Conservation (phyloP, 2,888 invertebrate species). For the Andrena flavipes region DNA sequence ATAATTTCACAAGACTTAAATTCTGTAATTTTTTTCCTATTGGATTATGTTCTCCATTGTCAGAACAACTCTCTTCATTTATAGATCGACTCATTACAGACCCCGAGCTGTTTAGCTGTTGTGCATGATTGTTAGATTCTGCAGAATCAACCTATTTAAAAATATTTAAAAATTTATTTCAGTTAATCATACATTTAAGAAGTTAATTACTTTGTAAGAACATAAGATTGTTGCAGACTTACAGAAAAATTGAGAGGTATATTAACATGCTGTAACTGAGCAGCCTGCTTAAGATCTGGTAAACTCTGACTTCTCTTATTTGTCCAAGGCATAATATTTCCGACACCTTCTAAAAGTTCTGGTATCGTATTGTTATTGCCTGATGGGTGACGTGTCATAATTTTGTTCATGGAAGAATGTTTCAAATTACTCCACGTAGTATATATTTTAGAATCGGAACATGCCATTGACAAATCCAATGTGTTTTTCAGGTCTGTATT, state of each 20-base stretch:
- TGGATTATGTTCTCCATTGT: conserved; percentile 78
- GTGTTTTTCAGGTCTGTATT: conserved; percentile 79
- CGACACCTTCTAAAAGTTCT: conserved; percentile 78
- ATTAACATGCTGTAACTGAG: conserved; percentile 74
- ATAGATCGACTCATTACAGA: conserved; percentile 81
- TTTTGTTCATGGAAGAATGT: conserved; percentile 87
- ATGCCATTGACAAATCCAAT: conserved; percentile 92
- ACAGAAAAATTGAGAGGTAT: conserved; percentile 89
- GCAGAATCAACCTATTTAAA: conserved; percentile 80
- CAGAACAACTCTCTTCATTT: conserved; percentile 81
- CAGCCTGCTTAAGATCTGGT: conserved; percentile 88
- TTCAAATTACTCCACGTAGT: conserved; percentile 96
- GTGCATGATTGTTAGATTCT: conserved; percentile 80
- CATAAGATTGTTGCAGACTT: conserved; percentile 78
- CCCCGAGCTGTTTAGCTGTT: conserved; percentile 79
- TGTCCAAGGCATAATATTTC: conserved; percentile 67
- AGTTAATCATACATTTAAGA: background rate
- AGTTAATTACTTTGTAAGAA: background rate
- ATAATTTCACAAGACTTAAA: conserved; percentile 93
- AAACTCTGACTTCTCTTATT: conserved; percentile 90
- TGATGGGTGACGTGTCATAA: conserved; percentile 89
- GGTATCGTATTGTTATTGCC: conserved; percentile 89
- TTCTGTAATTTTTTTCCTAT: conserved; percentile 87
- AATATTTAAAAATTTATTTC: conserved; percentile 3
- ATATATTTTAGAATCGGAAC: conserved; percentile 93